These are phyloP conservation scores for Solenopsis fugax DNA, from an alignment of 1,140 invertebrate species.

Conservation along the genomic window DNA sequence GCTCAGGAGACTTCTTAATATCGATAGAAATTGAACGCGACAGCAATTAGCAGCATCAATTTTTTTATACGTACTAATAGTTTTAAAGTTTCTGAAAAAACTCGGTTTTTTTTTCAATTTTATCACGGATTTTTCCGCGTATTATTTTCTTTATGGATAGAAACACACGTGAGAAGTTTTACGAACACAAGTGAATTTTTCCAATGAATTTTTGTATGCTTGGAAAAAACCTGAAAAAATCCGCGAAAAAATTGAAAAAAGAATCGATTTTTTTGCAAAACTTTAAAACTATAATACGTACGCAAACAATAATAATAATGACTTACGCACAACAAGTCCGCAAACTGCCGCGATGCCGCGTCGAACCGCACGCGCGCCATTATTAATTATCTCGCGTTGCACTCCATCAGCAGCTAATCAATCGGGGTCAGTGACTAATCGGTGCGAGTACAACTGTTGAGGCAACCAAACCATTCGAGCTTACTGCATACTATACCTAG, in stretches of 20 bases:
- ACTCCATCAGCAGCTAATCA: conserved; percentile 75
- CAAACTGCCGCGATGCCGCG: conserved; percentile 57
- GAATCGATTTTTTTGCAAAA: too few species aligned
- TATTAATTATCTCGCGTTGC: conserved; percentile 73
- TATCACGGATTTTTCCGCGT: too few species aligned
- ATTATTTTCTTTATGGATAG: too few species aligned
- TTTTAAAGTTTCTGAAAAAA: too few species aligned
- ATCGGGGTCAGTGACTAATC: conserved; percentile 75
- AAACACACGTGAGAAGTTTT: too few species aligned
- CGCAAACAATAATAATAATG: conserved; percentile 61
- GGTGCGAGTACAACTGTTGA: conserved; percentile 52
- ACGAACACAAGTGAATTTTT: too few species aligned
- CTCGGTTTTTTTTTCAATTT: too few species aligned
- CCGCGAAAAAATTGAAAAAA: too few species aligned
- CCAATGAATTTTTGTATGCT: too few species aligned
- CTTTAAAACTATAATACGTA: not conserved
- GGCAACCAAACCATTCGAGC: not conserved
- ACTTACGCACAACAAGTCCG: conserved; percentile 43
- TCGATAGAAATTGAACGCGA: not conserved
- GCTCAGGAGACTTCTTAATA: not conserved
- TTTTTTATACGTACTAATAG: not conserved
- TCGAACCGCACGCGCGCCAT: conserved; percentile 35
- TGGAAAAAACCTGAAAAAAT: too few species aligned
- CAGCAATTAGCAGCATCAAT: conserved; percentile 4
- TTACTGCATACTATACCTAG: not conserved